Conservation (phyloP, 2,113 vertebrate species). For the Sterna hirundo region DNA sequence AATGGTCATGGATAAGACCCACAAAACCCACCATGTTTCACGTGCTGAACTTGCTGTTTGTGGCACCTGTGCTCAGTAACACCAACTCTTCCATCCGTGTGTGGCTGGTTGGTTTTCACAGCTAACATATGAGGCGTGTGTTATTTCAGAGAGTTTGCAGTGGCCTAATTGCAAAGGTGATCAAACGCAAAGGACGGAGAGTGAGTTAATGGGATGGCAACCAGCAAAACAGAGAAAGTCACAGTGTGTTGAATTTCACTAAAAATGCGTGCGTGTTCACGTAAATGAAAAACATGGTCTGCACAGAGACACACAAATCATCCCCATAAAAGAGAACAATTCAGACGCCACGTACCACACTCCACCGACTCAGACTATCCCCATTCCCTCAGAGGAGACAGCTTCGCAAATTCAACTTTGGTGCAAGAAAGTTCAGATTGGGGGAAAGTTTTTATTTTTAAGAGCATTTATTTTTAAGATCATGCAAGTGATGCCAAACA, state of each 20-base stretch:
- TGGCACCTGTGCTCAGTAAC: fast-evolving
- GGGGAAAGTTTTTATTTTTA: neutral
- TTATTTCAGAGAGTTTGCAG: neutral
- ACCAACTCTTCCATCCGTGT: neutral
- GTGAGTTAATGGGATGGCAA: neutral
- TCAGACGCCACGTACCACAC: neutral
- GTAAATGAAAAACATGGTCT: neutral
- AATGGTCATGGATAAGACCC: neutral
- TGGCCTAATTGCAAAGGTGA: neutral
- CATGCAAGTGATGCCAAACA: neutral
- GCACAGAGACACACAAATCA: neutral
- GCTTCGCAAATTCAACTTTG: neutral
- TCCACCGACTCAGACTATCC: neutral
- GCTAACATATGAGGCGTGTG: fast-evolving
- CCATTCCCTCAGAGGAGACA: neutral
- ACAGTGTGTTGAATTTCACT: neutral
- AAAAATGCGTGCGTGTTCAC: neutral
- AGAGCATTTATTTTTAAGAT: neutral
- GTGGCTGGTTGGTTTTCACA: neutral
- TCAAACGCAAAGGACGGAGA: neutral
- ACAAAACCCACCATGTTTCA: neutral
- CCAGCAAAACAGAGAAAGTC: neutral
- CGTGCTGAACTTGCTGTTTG: neutral
- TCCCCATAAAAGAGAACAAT: neutral
- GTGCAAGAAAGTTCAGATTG: neutral